Evolutionary conservation across 1,140 invertebrate species (phyloP), one percentile per base, ranked within the genome.

Genomic region (Drosophila kohkoa): DNA sequence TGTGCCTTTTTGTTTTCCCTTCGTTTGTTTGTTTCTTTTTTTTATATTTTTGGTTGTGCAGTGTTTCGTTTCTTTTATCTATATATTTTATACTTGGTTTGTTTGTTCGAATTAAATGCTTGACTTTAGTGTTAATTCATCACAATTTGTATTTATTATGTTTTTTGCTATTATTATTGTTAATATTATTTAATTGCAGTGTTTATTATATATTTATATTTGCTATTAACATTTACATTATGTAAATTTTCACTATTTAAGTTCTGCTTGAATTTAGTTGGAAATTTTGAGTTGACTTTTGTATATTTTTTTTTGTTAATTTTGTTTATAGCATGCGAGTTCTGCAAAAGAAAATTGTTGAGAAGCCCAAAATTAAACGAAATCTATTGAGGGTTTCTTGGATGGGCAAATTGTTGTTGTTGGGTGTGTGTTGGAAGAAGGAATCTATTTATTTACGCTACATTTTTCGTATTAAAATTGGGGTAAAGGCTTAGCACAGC

Each of bases 341-440:
- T 89, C 85, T 89, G 85, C 85, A 89, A 89, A 89, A 75, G 85
- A 89, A 90, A 89, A 89, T 88, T 60, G 64, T 89, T 88, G 83
- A 87, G 76, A 87, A 87, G 83, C 83, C 68, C 80, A 83, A 87
- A 87, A 87, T 87, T 87, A 89, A 87, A 88, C 80, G 57, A 89
- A 87, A 75, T 87, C 87, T 83, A 87, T 87, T 75, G 70, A 81
- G 45, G 60, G 48, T 2, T 49, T 45, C 25, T 15, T 38, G 62
- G 58, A 57, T 49, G 3, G 7, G 52, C 49, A 38, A 38, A 10
- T 38, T 10, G 8, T 8, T 10, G 30, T 32, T 32, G 30, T 28
- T 41, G 32, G 32, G 62, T 54, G 59, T 59, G 41, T 16, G 41
- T 6, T n/a, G 51, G 43, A 16, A 11, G 13, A 55, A 55, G 43